Conservation (phyloP, 2,797 vertebrate genomes). For the Monodelphis domestica region DNA sequence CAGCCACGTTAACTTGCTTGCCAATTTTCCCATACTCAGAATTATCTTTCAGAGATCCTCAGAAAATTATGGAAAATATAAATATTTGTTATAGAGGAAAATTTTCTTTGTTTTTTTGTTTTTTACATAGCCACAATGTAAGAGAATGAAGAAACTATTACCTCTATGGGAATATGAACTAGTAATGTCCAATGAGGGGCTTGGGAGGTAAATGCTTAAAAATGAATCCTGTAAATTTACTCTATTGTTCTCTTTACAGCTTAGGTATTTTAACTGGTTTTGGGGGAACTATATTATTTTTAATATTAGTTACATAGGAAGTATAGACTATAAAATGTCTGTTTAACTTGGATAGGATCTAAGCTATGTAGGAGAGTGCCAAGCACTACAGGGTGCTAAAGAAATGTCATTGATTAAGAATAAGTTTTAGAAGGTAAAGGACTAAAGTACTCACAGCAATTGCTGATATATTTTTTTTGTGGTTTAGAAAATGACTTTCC, state of each 20-base stretch:
- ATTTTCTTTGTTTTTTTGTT: background rate
- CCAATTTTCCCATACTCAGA: background rate
- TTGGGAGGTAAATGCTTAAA: background rate
- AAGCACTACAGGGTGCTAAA: background rate
- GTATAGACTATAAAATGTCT: background rate
- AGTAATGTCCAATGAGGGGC: background rate
- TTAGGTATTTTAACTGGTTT: background rate
- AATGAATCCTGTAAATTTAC: background rate
- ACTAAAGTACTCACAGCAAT: background rate
- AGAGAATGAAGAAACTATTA: background rate
- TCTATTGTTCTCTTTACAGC: background rate
- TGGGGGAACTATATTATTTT: background rate
- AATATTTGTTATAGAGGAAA: slow-evolving; percentile 9
- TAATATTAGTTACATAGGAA: background rate
- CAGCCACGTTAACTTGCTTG: background rate
- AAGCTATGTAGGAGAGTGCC: background rate
- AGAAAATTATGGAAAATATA: slow-evolving; percentile 27
- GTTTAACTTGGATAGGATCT: background rate
- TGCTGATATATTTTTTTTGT: too few relatives aligned
- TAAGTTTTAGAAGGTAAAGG: background rate
- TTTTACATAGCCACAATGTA: slow-evolving; percentile 22
- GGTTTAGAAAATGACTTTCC: background rate
- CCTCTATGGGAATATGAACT: background rate
- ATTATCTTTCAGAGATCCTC: background rate
- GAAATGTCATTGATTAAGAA: background rate